Conservation (phyloP, 2,888 invertebrate genomes). For the Rhodophaea formosa region DNA sequence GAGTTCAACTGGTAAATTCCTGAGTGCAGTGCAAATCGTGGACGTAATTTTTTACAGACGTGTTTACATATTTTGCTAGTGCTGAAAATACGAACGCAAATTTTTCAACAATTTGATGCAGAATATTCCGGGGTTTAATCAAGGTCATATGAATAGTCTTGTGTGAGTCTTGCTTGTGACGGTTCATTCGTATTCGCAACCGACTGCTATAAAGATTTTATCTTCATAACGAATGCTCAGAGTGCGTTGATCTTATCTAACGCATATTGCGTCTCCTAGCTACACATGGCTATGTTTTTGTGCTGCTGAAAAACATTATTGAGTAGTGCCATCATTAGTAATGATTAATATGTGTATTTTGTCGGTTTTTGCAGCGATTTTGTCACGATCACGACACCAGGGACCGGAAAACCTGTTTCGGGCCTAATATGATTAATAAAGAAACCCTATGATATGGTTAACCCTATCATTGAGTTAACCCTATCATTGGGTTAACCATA, state of each 20-base stretch:
- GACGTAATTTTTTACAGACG: no score
- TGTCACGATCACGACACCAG: no score
- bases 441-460: no score
- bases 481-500: no score
- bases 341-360: background rate
- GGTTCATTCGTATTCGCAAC: conserved; percentile 52
- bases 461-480: no score
- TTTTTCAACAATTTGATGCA: conserved; percentile 24
- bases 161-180: conserved; percentile 26
- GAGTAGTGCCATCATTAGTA: background rate
- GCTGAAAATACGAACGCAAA: conserved; percentile 21
- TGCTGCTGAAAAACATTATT: background rate
- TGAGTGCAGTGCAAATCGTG: no score
- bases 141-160: conserved; percentile 39
- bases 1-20: background rate
- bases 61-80: no score
- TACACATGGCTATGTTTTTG: conserved; percentile 25
- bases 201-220: conserved; percentile 48
- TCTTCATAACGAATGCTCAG: conserved; percentile 48
- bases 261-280: conserved; percentile 32
- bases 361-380: no score
- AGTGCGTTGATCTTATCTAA: conserved; percentile 51
- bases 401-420: no score
- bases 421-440: no score
- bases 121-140: conserved; percentile 37